A percentile compares a stretch with the other conserved stretches of the same genome.
phyloP scores from a whole-genome alignment of 23 tunicate species.

The Halocynthia aurantium region DNA sequence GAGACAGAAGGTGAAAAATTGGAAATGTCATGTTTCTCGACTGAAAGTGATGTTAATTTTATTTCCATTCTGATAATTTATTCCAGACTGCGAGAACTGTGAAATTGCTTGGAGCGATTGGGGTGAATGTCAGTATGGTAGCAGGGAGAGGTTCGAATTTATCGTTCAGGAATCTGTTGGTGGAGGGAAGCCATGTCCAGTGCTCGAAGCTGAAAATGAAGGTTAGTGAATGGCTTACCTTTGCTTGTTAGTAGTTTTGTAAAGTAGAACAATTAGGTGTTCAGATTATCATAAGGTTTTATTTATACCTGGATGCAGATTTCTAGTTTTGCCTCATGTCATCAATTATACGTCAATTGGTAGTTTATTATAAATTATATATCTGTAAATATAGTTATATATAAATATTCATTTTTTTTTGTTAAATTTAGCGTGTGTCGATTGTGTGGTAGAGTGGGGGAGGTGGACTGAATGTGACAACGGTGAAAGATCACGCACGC shows the following conservation, averaged over 20 bases:
- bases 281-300: too few species aligned
- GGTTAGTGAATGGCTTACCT: conserved; percentile 1
- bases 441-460: conserved; percentile 49
- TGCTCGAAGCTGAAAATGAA: conserved; percentile 20
- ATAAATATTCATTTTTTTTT: background rate
- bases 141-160: conserved; percentile 14
- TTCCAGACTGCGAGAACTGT: conserved; percentile 60
- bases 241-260: too few species aligned
- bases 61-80: background rate
- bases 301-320: too few species aligned
- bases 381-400: too few species aligned
- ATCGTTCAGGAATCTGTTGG: conserved; percentile 42
- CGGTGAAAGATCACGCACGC: conserved; percentile 9
- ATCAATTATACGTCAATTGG: too few species aligned
- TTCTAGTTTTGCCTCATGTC: too few species aligned
- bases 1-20: conserved; percentile 31
- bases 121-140: conserved; percentile 37
- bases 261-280: too few species aligned
- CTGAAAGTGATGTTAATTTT: background rate
- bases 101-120: conserved; percentile 52
- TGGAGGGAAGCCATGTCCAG: conserved; percentile 45
- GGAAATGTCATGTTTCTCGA: background rate
- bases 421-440: conserved; percentile 33
- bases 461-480: conserved; percentile 41
- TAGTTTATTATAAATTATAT: too few species aligned